Percentiles rank a stretch among this genome's conserved stretches.
These are phyloP conservation scores for Danio jaintianensis DNA, from an alignment of 2,797 vertebrate species.

Conservation along the genomic window DNA sequence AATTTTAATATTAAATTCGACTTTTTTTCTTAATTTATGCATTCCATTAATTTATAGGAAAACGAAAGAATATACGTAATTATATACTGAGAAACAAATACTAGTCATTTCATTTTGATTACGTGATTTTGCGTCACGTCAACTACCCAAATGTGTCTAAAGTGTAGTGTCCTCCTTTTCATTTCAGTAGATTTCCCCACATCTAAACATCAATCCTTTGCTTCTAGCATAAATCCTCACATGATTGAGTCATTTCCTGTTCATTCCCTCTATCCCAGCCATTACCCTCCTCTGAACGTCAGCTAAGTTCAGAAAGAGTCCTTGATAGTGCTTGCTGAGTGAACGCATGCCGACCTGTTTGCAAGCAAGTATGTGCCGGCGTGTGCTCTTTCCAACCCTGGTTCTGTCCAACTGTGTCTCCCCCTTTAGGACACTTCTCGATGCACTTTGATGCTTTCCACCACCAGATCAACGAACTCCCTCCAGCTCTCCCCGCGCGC, in stretches of 20 bases:
- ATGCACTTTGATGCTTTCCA: conserved; percentile 99
- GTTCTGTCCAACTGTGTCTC: conserved; percentile 62
- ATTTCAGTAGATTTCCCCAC: conserved; percentile 1
- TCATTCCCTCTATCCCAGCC: conserved; percentile 3
- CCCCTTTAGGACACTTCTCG: conserved; percentile 89
- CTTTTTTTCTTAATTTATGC: not conserved
- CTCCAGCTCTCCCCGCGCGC: conserved; percentile 92
- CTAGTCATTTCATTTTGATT: not conserved
- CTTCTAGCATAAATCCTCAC: not conserved
- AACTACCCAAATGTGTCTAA: not conserved
- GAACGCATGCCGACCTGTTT: conserved; percentile 22
- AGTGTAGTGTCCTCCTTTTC: not conserved
- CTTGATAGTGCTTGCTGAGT: conserved; percentile 13
- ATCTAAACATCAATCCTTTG: not conserved
- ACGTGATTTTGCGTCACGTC: not conserved
- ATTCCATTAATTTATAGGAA: not conserved
- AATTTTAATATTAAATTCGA: too few relatives aligned
- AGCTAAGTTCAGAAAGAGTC: conserved; percentile 37
- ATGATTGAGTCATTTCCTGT: not conserved
- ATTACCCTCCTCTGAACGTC: conserved; percentile 23
- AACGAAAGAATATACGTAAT: not conserved
- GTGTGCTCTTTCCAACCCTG: conserved; percentile 53
- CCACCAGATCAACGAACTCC: conserved; percentile 92
- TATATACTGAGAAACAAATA: not conserved
- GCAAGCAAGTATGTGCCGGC: not conserved